Base-by-base conservation (phyloP, 2,113 vertebrate genomes). In the Platichthys flesus region DNA sequence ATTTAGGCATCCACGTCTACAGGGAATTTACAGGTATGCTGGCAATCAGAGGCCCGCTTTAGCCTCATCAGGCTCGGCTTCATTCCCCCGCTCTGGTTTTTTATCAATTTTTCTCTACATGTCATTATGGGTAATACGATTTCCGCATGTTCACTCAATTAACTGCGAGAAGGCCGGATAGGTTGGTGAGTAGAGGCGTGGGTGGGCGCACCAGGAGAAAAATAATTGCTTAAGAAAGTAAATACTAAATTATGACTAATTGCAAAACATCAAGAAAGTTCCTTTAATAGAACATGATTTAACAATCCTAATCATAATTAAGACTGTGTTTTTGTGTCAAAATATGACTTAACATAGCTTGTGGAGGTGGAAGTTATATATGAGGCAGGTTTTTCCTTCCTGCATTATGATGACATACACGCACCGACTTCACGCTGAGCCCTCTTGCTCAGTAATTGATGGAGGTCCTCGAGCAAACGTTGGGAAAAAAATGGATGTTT, bases 101-200 rank as follows among this genome's bases (percentile, higher is more conserved):
- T 77, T 58, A 79, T 89, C 74, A 62, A 75, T 54, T 58, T 63
- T 78, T 66, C 21, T 51, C 69, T 45, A 21, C 73, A 26, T 56
- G 74, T 73, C 78, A 68, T 84, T n/a, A n/a, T 60, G 5, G 54
- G 55, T 85, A 83, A 81, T 81, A 58, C 83, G n/a, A 71, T 86
- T 82, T 79, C 56, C 26, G 37, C 78, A 59, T 66, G 66, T 76
- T 80, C 51, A 14, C 28, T 85, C 72, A 83, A 79, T 82, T 80
- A 83, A 69, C 47, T 37, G 37, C n/a, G 14, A 24, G 18, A 24
- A 70, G 59, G 15, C 6, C 18, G 45, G 52, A 21, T 31, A 70
- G 20, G 52, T 26, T 71, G 49, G 59, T 3, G 12, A 23, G 58
- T 7, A 18, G 16, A 49, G 52, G 21, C 4, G 14, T 56, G 67